These are phyloP conservation scores for Psix sp. DNA, from an alignment of 1,140 invertebrate species.

Conservation along the genomic window DNA sequence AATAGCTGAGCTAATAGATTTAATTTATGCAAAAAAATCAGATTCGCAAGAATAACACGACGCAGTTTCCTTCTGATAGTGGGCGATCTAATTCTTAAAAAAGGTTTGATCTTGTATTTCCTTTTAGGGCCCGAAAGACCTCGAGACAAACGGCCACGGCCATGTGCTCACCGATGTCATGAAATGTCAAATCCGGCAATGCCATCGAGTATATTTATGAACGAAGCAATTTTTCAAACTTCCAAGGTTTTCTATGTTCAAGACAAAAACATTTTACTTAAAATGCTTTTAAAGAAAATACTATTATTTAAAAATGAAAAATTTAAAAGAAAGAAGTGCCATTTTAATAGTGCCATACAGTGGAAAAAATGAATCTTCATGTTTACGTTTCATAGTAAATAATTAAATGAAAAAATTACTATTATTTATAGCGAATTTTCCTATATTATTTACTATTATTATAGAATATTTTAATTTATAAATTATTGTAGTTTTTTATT, in stretches of 20 bases:
- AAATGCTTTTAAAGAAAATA: no score
- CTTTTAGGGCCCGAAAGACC: slow-evolving; percentile 40
- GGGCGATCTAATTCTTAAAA: slow-evolving; percentile 55
- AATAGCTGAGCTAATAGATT: slow-evolving; percentile 21
- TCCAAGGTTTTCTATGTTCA: slow-evolving; percentile 38
- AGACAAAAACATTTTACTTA: no score
- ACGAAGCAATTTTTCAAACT: slow-evolving; percentile 15
- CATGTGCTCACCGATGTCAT: slow-evolving; percentile 41
- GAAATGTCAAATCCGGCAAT: slow-evolving; percentile 45
- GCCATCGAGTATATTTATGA: slow-evolving; percentile 38
- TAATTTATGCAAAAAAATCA: slow-evolving; percentile 19
- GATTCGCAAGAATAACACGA: slow-evolving; percentile 3
- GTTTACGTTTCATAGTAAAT: no score
- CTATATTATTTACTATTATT: no score
- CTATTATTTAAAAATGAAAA: no score
- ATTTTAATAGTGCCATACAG: no score
- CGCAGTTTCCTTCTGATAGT: slow-evolving; percentile 46
- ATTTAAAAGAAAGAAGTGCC: no score
- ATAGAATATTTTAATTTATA: no score
- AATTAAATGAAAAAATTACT: no score
- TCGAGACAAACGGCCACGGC: slow-evolving; percentile 52
- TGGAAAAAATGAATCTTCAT: no score
- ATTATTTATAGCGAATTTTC: no score
- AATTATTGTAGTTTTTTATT: no score
- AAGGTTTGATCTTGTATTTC: slow-evolving; percentile 51